Base-by-base conservation (phyloP, 2,888 invertebrate species). In the Pseudococcus longispinus region DNA sequence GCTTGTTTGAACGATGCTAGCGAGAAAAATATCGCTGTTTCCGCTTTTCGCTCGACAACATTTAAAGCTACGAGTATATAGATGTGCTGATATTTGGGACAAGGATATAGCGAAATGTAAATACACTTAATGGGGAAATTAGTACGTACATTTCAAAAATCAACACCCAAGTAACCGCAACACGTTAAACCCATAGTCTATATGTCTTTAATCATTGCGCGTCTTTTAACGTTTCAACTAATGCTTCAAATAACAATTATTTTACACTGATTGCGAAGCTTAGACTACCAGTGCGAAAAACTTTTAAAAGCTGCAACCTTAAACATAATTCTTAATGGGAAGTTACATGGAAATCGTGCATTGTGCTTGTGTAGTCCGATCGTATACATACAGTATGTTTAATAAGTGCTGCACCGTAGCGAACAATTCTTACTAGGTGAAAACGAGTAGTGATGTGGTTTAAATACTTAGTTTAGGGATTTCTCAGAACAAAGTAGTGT, bases 81-180 rank as follows among this genome's bases (percentile, higher is more conserved):
- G 77, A 77, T 29, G 29, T 23, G 77, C n/a, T 42, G 20, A 77
- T 77, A 77, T 77, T 42, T 77, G 29, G 77, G 77, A 77, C 77
- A 77, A 77, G 77, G 77, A 77, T 70, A 70, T 77, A 20, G 37
- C 20, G 29, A 42, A 42, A 77, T 77, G 77, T 77, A 77, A 77
- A 77, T 77, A 42, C 32, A 42, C 77, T 42, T 77, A 77, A 42
- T 77, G 77, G 37, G n/a, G 77, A 77, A 77, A 77, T 77, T 77
- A 77, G 77, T 77, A 51, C 18, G n/a, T 60, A 60, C 60, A 60
- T 42, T 77, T 77, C 8, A 42, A 77, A 77, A 77, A 70, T 70
- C 37, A 77, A 77, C 77, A 77, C 20, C 77, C 37, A 42, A 42
- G 77, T 20, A 42, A 77, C 42, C 77, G 77, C 77, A 77, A 77